phyloP scores from a whole-genome alignment of 2,888 invertebrate genomes.

The Diarsia mendica region DNA sequence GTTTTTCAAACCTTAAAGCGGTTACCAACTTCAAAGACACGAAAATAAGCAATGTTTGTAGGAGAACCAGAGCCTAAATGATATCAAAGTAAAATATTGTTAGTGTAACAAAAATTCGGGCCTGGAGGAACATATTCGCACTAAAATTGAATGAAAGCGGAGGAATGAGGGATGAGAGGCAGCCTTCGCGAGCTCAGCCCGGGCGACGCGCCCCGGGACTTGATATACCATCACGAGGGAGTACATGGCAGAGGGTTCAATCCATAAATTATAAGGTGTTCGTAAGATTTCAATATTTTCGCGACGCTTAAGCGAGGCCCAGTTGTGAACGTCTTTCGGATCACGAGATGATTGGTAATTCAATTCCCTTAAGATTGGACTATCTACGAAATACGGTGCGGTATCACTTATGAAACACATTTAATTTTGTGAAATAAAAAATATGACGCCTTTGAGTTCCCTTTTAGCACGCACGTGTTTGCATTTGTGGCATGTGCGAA shows the following conservation, averaged over 20 bases:
- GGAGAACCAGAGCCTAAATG: conserved; percentile 5
- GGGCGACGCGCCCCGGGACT: conserved; percentile 42
- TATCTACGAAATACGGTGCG: neutral
- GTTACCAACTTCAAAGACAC: conserved; percentile 27
- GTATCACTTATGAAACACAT: too few species aligned
- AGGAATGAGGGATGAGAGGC: conserved; percentile 38
- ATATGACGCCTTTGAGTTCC: neutral
- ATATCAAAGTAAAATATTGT: conserved; percentile 51
- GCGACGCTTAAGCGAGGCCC: neutral
- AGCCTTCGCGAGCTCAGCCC: conserved; percentile 31
- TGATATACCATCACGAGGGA: neutral
- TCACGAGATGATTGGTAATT: neutral
- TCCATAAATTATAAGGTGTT: neutral
- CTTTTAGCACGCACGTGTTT: too few species aligned
- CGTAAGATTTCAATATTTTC: neutral
- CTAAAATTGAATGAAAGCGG: conserved; percentile 57
- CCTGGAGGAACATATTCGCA: conserved; percentile 46
- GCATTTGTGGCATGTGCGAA: too few species aligned
- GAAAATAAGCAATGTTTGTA: conserved; percentile 8
- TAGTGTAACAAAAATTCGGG: conserved; percentile 41
- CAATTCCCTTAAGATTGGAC: neutral
- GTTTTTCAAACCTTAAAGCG: neutral
- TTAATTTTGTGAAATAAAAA: too few species aligned
- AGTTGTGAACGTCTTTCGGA: neutral
- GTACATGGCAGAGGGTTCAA: conserved; percentile 15